Conservation (phyloP, 2,797 vertebrate genomes). For the Gymnoscopelus braueri region DNA sequence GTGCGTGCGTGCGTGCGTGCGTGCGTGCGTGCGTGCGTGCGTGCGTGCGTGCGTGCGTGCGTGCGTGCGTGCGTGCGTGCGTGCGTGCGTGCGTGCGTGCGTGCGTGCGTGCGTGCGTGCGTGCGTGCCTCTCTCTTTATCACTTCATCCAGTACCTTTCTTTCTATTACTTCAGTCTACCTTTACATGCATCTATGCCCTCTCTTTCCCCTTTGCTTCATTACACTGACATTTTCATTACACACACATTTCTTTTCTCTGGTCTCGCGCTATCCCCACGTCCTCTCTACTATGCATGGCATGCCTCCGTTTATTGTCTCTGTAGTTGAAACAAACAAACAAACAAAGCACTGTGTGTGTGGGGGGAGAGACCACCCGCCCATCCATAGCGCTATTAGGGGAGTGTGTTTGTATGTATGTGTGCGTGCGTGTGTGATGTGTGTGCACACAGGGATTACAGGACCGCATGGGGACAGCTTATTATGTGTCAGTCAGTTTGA, state of each 20-base stretch:
- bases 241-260: slow-evolving; percentile 9
- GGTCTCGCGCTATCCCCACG: slow-evolving; percentile 13
- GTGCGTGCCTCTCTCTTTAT: not conserved
- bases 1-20: too few species aligned
- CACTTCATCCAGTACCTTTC: slow-evolving; percentile 1
- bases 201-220: slow-evolving; percentile 1
- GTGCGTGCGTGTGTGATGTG: slow-evolving; percentile 19
- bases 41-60: too few species aligned
- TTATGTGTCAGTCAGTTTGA: slow-evolving; percentile 55
- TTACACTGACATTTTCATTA: too few species aligned
- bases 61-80: too few species aligned
- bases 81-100: too few species aligned
- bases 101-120: too few species aligned
- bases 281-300: not conserved
- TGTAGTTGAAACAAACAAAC: slow-evolving; percentile 67
- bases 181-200: not conserved
- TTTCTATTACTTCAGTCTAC: slow-evolving; percentile 6
- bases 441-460: slow-evolving; percentile 66
- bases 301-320: slow-evolving; percentile 39
- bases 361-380: slow-evolving; percentile 49
- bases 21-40: too few species aligned
- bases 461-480: slow-evolving; percentile 42
- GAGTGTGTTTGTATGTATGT: slow-evolving; percentile 15
- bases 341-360: slow-evolving; percentile 44
- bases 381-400: slow-evolving; percentile 62